Base-by-base conservation (phyloP, 2,797 vertebrate species). In the Adelosebastes latens region DNA sequence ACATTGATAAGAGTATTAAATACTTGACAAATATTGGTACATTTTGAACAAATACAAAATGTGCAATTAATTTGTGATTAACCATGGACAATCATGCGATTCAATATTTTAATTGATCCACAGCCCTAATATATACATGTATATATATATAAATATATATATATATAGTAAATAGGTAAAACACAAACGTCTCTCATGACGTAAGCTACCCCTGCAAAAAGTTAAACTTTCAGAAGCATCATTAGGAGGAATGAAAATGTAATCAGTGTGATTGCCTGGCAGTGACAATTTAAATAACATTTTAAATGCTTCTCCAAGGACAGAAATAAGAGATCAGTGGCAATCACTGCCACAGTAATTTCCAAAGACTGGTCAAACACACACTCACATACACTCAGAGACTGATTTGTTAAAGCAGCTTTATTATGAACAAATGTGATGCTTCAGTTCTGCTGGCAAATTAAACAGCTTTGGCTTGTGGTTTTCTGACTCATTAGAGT, bases 391-490 rank as follows among this genome's bases (percentile, higher is more conserved):
- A 63, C 56, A 75, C 32, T 52, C 5, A 49, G 2, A 24, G 39
- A 13, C 25, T 73, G 62, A 90, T 91, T 93, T 82, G 82, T 79
- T 87, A 90, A 92, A 82, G 85, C 77, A 80, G 82, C 87, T 92
- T 77, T 88, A 61, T 89, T 90, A 76, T 60, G 75, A 92, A 76
- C 66, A 85, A 88, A 88, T 82, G 88, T 78, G 82, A 91, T 86
- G 90, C 85, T 88, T 93, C 86, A 90, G 80, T 93, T 91, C 86
- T 78, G 79, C 79, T 90, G 91, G 92, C 85, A 92, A 91, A 91
- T 90, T 84, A 92, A 85, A 87, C 74, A 65, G 72, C 78, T 81
- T 77, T 81, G 88, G 87, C 88, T 89, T 82, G 83, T 85, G 85
- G 88, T 89, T 85, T 91, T 91, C 83, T 82, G 82, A 92, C 77